Base-by-base conservation (phyloP, 1,140 invertebrate species). In the Lutraria rhynchaena region DNA sequence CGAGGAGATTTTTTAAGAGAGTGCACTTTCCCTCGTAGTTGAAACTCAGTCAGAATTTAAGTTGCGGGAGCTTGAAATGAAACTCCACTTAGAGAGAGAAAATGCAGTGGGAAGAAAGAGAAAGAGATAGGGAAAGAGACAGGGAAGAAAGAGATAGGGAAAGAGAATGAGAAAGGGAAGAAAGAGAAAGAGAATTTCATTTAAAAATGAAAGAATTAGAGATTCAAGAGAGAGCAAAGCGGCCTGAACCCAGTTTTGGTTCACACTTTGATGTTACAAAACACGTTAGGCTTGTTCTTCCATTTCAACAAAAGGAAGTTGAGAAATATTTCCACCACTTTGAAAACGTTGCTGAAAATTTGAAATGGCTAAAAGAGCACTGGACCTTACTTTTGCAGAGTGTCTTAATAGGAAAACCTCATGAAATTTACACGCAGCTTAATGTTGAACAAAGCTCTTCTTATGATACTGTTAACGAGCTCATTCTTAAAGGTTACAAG, bases 281-380 rank as follows among this genome's bases (percentile, higher is more conserved):
- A n/a, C 19, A 70, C 31, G 37, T 49, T 83, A 29, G 27, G 76
- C 37, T 84, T 29, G 33, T 81, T 33, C 70, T 70, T 33, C 7
- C 51, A 19, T 84, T 84, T 63, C 44, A 51, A 37, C 60, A 76
- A 37, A 75, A 69, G 63, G 78, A 81, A 41, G 75, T 81, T 69
- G 81, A 85, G 33, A 85, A 85, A 65, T 85, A 82, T 74, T 85
- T 83, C 61, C 17, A 58, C n/a, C 77, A 83, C 55, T 85, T 81
- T 77, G 71, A 84, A 41, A 84, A 84, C 55, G 53, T 73, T 35
- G 74, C 74, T n/a, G 46, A 69, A 65, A 82, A 73, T 75, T 41
- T 73, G 33, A 55, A 86, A 41, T 77, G 60, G 73, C 81, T 57
- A 19, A 71, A 67, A 71, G 67, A 82, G 35, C n/a, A 61, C 19